Evolutionary conservation across 1,140 invertebrate genomes (phyloP).

Genomic region (Pachyrhynchus sulphureomaculatus): DNA sequence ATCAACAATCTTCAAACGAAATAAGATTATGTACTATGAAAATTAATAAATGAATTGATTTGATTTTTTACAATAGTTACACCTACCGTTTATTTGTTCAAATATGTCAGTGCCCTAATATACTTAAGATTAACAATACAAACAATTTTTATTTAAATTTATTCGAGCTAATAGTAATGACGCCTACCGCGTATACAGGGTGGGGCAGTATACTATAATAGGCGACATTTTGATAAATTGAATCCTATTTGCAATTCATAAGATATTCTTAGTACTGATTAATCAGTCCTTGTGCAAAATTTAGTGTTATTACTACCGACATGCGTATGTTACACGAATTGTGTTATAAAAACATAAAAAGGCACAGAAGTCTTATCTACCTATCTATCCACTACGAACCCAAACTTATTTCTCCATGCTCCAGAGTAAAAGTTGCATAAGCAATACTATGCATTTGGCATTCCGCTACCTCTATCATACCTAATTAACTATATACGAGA

Average conservation of each 20-base stretch:
- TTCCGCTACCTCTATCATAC: too few relatives aligned
- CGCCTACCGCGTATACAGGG: slow-evolving; percentile 6
- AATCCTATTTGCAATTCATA: slow-evolving; percentile 5
- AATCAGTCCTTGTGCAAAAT: background rate
- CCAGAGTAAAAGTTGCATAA: too few relatives aligned
- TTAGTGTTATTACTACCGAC: too few relatives aligned
- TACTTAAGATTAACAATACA: slow-evolving; percentile 8
- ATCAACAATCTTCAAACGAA: background rate
- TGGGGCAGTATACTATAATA: slow-evolving; percentile 10
- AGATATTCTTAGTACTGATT: background rate
- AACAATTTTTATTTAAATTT: slow-evolving; percentile 11
- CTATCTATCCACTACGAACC: too few relatives aligned
- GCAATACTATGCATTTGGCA: too few relatives aligned
- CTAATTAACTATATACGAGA: too few relatives aligned
- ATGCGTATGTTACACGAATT: too few relatives aligned
- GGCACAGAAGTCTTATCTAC: too few relatives aligned
- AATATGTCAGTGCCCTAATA: slow-evolving; percentile 9
- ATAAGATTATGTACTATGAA: background rate
- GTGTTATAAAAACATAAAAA: too few relatives aligned
- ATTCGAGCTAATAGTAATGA: slow-evolving; percentile 1
- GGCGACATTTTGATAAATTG: slow-evolving; percentile 9
- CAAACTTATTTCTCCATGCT: too few relatives aligned
- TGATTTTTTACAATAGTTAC: slow-evolving; percentile 8
- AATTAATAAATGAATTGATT: slow-evolving; percentile 8
- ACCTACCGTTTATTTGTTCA: slow-evolving; percentile 5